Evolutionary conservation across 2,888 invertebrate species (phyloP).

Genomic region (Ganaspis brasiliensis): DNA sequence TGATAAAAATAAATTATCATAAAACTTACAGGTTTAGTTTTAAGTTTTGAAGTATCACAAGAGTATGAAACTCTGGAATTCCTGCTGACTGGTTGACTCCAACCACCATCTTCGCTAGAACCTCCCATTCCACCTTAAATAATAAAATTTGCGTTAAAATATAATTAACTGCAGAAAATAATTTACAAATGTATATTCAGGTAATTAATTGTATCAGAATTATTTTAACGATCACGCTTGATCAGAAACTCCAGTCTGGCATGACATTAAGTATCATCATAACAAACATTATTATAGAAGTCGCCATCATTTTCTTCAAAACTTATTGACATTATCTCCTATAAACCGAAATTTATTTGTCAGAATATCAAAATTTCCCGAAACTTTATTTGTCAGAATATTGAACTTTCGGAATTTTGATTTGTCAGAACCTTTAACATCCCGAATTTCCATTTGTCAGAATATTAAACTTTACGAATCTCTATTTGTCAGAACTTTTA

Average conservation of each 20-base stretch:
- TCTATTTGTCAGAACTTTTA: no score
- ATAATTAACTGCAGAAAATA: not conserved
- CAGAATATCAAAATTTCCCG: no score
- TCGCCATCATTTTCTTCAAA: no score
- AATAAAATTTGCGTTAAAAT: not conserved
- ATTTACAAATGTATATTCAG: not conserved
- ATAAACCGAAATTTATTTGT: no score
- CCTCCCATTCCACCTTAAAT: slow-evolving; percentile 68
- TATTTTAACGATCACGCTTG: slow-evolving; percentile 58
- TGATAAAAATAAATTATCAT: slow-evolving; percentile 1
- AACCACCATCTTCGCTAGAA: slow-evolving; percentile 72
- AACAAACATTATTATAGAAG: not conserved
- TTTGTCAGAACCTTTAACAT: no score
- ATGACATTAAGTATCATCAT: slow-evolving; percentile 65
- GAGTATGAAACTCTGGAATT: slow-evolving; percentile 76
- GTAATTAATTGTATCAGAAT: slow-evolving; percentile 60
- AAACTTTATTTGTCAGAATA: no score
- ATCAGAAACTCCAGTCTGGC: slow-evolving; percentile 73
- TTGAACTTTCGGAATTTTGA: no score
- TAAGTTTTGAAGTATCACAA: slow-evolving; percentile 82
- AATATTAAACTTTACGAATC: no score
- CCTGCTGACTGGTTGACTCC: slow-evolving; percentile 72
- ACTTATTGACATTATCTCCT: no score
- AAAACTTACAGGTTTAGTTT: slow-evolving; percentile 80
- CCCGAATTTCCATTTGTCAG: no score